A percentile compares a stretch with the other conserved stretches of the same genome.
Evolutionary conservation across 2,113 vertebrate genomes (phyloP).

Genomic region (Phoenicopterus ruber): DNA sequence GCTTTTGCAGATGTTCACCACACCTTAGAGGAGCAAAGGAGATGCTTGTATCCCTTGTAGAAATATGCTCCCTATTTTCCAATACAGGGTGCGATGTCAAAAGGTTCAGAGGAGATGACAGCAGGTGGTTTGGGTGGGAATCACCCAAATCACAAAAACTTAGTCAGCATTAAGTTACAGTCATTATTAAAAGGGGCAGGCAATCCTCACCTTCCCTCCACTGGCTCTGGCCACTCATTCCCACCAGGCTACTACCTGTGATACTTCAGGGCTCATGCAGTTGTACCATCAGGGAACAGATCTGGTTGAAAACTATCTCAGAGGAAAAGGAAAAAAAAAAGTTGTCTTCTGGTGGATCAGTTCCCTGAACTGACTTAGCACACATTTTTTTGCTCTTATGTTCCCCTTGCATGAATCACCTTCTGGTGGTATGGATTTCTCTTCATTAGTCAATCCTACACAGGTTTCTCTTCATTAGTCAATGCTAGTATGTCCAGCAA

Average conservation of each 20-base stretch:
- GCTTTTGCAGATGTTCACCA: background rate
- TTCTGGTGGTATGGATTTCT: background rate
- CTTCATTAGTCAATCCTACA: background rate
- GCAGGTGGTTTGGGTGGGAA: background rate
- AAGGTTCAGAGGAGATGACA: background rate
- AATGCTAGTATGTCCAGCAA: background rate
- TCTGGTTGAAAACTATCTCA: background rate
- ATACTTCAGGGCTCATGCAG: background rate
- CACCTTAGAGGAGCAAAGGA: background rate
- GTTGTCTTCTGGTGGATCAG: background rate
- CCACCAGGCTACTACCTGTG: background rate
- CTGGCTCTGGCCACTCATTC: background rate
- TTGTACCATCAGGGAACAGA: background rate
- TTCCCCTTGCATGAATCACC: background rate
- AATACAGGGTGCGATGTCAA: background rate
- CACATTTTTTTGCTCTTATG: background rate
- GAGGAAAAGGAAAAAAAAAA: background rate
- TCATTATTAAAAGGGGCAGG: background rate
- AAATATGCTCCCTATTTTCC: background rate
- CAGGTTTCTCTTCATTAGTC: background rate
- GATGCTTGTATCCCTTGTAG: background rate
- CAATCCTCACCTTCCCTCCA: background rate
- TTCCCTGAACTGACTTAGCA: background rate
- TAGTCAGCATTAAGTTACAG: background rate
- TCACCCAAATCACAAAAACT: background rate